Evolutionary conservation across 2,888 invertebrate genomes (phyloP), one percentile per base, ranked within the genome.

Genomic region (Pasiphila rectangulata): DNA sequence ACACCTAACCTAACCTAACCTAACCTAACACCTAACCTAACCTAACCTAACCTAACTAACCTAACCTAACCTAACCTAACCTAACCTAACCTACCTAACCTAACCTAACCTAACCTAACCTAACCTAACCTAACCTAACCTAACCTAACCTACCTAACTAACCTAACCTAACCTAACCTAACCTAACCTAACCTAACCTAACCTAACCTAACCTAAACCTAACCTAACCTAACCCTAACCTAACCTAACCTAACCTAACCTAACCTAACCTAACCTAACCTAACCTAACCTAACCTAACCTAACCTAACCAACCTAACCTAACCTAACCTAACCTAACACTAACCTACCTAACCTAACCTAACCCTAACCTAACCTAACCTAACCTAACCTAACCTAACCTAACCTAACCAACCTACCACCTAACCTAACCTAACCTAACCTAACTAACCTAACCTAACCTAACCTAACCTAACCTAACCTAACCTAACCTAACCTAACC

Each of bases 231-330:
- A n/a, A n/a, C n/a, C 53, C 52, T 53, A 53, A 53, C 53, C 48
- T 48, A 55, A 55, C 55, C 55, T 55, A 56, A 56, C 56, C 55
- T 57, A 39, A 45, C 38, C 38, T 39, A 39, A 39, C 39, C 35
- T 35, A 56, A 58, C 55, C 56, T 56, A 56, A 57, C 54, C 53
- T 55, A 54, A 53, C 56, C 52, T 56, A 53, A 56, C 56, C 53
- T 56, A 52, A 56, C 56, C 52, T n/a, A 52, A 56, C 52, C 56
- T 52, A 45, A 52, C 51, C 52, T 56, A 54, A 54, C 54, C 49
- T 49, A 51, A 48, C 54, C 49, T 51, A 54, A 46, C 54, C 50
- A 50, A 50, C 47, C 50, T 52, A 51, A 44, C 50, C 39, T 46
- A 46, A 53, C 49, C 43, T 46, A 46, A 49, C 50, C 47, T 47